A percentile compares a stretch with the other conserved stretches of the same genome.
Evolutionary conservation across 2,888 invertebrate species (phyloP).

Genomic region (Choristoneura rosaceana): DNA sequence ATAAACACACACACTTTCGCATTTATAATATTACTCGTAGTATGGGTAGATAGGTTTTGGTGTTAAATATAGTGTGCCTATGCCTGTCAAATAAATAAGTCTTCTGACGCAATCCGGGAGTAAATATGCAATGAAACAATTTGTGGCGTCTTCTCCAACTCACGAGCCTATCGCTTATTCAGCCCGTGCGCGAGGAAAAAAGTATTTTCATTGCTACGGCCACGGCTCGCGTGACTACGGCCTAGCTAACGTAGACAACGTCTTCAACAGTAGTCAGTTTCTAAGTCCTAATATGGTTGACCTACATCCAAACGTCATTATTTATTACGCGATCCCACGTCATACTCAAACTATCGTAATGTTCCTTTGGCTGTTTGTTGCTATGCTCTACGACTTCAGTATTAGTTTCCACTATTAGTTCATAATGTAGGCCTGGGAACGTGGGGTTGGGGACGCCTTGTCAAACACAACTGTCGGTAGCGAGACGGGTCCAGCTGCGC

Average conservation of each 20-base stretch:
- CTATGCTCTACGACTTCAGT: not conserved
- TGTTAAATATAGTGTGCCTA: conserved; percentile 1
- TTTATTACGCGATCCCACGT: not conserved
- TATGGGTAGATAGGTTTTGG: too few species aligned
- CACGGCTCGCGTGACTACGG: conserved; percentile 19
- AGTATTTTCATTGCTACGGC: conserved; percentile 12
- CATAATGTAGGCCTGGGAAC: not conserved
- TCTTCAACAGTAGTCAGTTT: conserved; percentile 14
- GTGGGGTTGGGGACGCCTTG: not conserved
- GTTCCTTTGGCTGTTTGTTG: too few species aligned
- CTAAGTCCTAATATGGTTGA: not conserved
- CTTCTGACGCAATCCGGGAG: not conserved
- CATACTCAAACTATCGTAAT: not conserved
- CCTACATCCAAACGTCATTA: not conserved
- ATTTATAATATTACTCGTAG: too few species aligned
- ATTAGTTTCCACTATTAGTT: not conserved
- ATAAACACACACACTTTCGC: too few species aligned
- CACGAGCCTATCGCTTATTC: not conserved
- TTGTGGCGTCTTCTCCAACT: conserved; percentile 16
- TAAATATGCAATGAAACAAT: conserved; percentile 40
- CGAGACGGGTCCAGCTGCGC: not conserved
- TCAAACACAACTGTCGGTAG: not conserved
- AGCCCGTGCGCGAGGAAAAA: conserved; percentile 13
- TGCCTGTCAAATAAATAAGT: conserved; percentile 18
- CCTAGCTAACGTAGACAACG: conserved; percentile 13